Conservation (phyloP, 2,888 invertebrate species). For the Leptinotarsa haldemani region DNA sequence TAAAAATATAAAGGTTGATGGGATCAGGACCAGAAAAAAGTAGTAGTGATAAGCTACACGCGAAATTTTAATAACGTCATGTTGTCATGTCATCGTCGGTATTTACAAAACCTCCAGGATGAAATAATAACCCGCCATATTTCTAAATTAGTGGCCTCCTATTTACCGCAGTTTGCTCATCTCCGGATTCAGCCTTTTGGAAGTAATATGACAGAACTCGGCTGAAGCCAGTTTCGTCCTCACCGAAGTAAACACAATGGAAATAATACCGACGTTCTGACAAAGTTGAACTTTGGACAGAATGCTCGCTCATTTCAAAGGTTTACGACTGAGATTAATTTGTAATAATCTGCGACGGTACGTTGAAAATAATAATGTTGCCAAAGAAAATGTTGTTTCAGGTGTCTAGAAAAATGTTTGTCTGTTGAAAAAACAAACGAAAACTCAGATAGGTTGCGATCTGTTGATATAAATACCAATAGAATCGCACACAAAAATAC, state of each 20-base stretch:
- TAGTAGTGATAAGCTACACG: neutral
- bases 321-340: too few species aligned
- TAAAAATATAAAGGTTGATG: too few species aligned
- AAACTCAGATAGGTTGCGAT: too few species aligned
- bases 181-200: neutral
- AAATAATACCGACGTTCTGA: neutral
- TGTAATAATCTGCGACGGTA: too few species aligned
- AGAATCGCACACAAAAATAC: too few species aligned
- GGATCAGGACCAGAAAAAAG: neutral
- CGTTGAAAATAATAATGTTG: too few species aligned
- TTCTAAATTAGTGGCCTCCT: neutral
- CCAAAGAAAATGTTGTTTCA: too few species aligned
- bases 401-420: too few species aligned
- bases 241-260: neutral
- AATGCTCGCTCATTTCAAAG: neutral
- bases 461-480: too few species aligned
- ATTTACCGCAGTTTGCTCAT: neutral
- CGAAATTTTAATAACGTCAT: neutral
- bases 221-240: neutral
- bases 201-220: neutral
- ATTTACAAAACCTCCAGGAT: neutral
- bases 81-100: neutral
- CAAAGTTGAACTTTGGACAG: constrained; percentile 1
- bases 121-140: neutral
- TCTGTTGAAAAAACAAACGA: too few species aligned